Conservation (phyloP, 2,797 vertebrate genomes). For the Phalanger gymnotis region DNA sequence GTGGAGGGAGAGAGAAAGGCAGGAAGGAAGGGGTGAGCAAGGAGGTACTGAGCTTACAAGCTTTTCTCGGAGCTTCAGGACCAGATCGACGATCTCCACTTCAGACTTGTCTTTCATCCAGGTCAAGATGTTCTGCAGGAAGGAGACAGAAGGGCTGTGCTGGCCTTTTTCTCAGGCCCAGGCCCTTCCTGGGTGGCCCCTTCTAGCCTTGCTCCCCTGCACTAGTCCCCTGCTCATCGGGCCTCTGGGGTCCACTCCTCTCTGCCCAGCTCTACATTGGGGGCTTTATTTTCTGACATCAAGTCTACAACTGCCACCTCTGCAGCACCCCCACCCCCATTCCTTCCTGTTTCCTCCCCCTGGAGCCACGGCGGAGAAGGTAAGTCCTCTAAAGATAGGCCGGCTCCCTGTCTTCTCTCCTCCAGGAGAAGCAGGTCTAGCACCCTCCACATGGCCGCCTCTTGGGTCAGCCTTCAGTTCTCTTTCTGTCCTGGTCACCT, state of each 20-base stretch:
- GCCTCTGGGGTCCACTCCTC: fast-evolving
- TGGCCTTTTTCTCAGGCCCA: not conserved
- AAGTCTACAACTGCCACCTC: too few relatives aligned
- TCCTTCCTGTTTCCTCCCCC: too few relatives aligned
- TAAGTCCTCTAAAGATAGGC: not conserved
- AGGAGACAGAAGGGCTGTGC: not conserved
- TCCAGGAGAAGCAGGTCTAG: not conserved
- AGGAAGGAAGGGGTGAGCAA: fast-evolving
- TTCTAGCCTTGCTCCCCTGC: not conserved
- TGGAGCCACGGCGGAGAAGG: too few relatives aligned
- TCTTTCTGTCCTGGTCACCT: too few relatives aligned
- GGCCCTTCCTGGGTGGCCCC: too few relatives aligned
- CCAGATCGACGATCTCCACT: conserved; percentile 94
- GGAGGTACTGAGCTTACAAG: conserved; percentile 85
- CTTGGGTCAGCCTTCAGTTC: too few relatives aligned
- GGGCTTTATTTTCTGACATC: not conserved
- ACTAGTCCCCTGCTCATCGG: not conserved
- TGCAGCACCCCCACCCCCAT: too few relatives aligned
- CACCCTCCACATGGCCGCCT: too few relatives aligned
- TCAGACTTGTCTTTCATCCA: conserved; percentile 97
- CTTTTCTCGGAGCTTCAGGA: conserved; percentile 95
- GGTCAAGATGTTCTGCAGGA: conserved; percentile 88
- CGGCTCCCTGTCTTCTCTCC: not conserved
- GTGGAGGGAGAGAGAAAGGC: fast-evolving
- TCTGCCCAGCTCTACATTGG: too few relatives aligned